These are phyloP conservation scores for zebrafish (Danio rerio) DNA, from an alignment of 2,113 vertebrate species.

Conservation along the genomic window DNA sequence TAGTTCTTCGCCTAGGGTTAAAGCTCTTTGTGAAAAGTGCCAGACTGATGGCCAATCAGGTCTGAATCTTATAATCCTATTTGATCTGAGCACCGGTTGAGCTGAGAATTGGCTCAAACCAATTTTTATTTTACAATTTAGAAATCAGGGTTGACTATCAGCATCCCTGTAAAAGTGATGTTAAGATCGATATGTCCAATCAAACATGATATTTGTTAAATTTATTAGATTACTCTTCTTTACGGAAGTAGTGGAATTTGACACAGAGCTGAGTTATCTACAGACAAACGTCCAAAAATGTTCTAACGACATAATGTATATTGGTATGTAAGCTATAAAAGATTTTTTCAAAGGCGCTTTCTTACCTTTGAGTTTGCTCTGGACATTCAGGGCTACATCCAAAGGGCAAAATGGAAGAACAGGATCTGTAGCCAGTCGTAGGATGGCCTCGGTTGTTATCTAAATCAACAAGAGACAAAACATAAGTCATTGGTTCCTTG, in stretches of 20 bases:
- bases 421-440: constrained; percentile 84
- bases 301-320: not conserved
- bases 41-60: constrained; percentile 36
- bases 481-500: not conserved
- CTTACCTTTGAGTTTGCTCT: constrained; percentile 93
- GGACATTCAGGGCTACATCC: constrained; percentile 89
- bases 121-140: constrained; percentile 65
- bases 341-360: no score
- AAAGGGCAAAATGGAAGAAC: constrained; percentile 92
- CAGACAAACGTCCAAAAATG: constrained; percentile 29
- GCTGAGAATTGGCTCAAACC: constrained; percentile 1
- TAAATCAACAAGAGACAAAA: constrained; percentile 73
- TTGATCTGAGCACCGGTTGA: constrained; percentile 20
- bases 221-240: constrained; percentile 65
- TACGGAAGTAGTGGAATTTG: constrained; percentile 59
- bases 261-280: constrained; percentile 64
- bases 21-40: constrained; percentile 14
- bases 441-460: constrained; percentile 90
- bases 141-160: constrained; percentile 70
- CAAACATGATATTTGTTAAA: constrained; percentile 66
- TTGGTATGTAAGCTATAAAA: no score
- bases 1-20: not conserved
- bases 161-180: constrained; percentile 60
- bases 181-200: constrained; percentile 69
- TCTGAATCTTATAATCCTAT: constrained; percentile 40